These are phyloP conservation scores for Chrysocyon brachyurus DNA, from an alignment of 2,797 vertebrate genomes.

Conservation along the genomic window DNA sequence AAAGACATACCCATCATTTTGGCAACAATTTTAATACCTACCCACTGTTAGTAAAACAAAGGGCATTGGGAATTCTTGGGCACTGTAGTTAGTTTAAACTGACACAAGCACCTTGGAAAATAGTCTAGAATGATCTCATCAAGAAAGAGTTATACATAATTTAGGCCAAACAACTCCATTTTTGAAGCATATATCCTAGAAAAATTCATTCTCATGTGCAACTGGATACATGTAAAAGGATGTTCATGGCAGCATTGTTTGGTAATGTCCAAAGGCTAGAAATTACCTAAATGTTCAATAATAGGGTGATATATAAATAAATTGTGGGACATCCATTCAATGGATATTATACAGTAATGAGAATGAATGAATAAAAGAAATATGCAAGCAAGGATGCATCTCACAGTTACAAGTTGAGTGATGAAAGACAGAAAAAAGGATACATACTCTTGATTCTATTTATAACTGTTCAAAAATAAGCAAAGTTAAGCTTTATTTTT, in stretches of 20 bases:
- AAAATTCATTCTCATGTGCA: neutral
- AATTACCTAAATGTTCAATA: neutral
- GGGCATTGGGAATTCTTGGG: neutral
- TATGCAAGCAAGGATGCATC: neutral
- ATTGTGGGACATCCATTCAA: neutral
- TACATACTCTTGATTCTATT: neutral
- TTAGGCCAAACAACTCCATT: neutral
- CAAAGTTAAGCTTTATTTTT: neutral
- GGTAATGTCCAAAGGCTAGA: neutral
- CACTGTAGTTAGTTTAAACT: neutral
- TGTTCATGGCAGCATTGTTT: neutral
- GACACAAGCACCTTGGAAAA: neutral
- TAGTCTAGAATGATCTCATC: neutral
- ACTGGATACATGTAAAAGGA: neutral
- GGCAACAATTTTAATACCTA: neutral
- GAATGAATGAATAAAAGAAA: neutral
- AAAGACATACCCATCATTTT: neutral
- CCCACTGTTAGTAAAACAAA: neutral
- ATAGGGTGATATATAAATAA: neutral
- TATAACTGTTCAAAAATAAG: neutral
- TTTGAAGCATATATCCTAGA: neutral
- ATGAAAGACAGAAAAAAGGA: neutral
- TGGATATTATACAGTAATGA: neutral
- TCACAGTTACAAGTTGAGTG: neutral
- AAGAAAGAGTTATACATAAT: neutral